Evolutionary conservation across 92 coral and sea anemone genomes (phyloP).

Genomic region (Anthopleura xanthogrammica): DNA sequence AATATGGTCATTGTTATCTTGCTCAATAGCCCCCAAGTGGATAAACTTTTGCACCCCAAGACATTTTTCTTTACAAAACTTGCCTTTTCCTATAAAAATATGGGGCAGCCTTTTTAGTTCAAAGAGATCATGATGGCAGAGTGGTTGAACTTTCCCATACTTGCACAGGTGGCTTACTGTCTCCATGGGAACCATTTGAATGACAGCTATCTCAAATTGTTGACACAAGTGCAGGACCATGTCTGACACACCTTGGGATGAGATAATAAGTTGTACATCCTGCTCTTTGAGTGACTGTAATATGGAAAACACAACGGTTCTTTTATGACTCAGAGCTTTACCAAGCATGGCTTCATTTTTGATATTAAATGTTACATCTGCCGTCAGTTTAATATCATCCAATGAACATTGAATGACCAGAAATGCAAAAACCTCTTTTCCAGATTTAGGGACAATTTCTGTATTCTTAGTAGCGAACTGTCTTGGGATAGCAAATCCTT

Average conservation of each 20-base stretch:
- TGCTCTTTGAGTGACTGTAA: conserved; percentile 48
- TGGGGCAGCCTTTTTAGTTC: conserved; percentile 30
- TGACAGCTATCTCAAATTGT: conserved; percentile 73
- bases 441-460: conserved; percentile 22
- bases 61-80: conserved; percentile 44
- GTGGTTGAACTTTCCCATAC: conserved; percentile 54
- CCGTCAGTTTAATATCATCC: conserved; percentile 35
- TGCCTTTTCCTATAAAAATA: conserved; percentile 57
- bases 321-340: conserved; percentile 47
- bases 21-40: conserved; percentile 27
- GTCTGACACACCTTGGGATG: conserved; percentile 62
- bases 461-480: conserved; percentile 65
- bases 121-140: conserved; percentile 29
- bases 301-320: conserved; percentile 29
- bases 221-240: conserved; percentile 74
- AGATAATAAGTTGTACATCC: conserved; percentile 60
- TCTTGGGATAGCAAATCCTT: conserved; percentile 84
- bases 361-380: conserved; percentile 44
- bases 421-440: conserved; percentile 45
- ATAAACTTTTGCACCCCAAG: conserved; percentile 59
- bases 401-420: conserved; percentile 61
- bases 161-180: conserved; percentile 57
- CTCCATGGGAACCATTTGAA: conserved; percentile 78
- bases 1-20: background rate
- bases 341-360: conserved; percentile 28